These are phyloP conservation scores for Psophia crepitans DNA, from an alignment of 2,113 vertebrate genomes.

Conservation along the genomic window DNA sequence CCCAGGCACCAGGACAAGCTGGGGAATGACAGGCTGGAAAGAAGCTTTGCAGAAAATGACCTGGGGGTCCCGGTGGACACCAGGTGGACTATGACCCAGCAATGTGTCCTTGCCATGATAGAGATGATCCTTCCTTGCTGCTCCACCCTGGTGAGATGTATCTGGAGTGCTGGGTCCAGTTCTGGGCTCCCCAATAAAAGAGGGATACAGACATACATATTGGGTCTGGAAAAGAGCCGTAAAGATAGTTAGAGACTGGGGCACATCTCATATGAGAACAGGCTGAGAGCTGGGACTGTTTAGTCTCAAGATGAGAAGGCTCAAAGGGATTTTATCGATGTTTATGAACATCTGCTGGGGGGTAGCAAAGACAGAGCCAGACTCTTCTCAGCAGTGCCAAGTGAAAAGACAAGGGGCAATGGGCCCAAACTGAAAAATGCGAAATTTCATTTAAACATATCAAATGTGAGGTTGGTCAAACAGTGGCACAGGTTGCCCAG, in stretches of 20 bases:
- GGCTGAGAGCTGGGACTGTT: not conserved
- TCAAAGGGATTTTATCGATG: not conserved
- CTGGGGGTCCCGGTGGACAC: not conserved
- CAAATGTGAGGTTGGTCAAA: not conserved
- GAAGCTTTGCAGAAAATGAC: not conserved
- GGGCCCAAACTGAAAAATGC: not conserved
- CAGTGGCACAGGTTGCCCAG: not conserved
- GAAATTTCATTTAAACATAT: not conserved
- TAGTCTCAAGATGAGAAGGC: not conserved
- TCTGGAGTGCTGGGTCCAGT: not conserved
- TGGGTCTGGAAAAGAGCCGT: not conserved
- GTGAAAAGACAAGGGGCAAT: not conserved
- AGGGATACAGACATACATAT: not conserved
- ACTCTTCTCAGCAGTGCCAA: not conserved
- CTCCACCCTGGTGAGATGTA: not conserved
- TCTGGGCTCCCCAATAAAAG: not conserved
- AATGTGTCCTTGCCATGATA: not conserved
- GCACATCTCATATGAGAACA: not conserved
- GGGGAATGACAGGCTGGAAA: not conserved
- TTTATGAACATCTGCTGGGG: not conserved
- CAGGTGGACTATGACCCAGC: not conserved
- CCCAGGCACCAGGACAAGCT: not conserved
- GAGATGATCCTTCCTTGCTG: not conserved
- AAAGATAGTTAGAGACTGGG: not conserved
- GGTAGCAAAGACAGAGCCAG: not conserved